Base-by-base conservation (phyloP, 2,113 vertebrate genomes). In the Hippocampus guttulatus region DNA sequence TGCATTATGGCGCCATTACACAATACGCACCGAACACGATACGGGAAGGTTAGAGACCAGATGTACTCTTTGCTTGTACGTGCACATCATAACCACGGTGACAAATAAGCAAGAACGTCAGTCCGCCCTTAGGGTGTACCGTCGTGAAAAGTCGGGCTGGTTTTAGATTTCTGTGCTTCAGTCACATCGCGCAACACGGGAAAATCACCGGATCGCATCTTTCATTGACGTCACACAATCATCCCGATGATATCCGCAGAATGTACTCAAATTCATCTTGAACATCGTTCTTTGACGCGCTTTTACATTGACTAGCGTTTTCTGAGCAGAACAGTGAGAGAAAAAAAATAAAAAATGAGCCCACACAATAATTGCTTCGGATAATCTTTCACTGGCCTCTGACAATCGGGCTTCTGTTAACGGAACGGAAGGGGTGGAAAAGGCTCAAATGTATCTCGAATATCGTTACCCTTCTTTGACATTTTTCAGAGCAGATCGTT, bases 161-260 rank as follows among this genome's bases (percentile, higher is more conserved):
- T 77, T 82, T 90, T 80, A 77, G 41, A 75, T 87, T 84, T 84
- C 81, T 77, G 54, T 64, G 69, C 70, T 81, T 81, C 81, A 87
- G 80, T 43, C 41, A 2, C 41, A 43, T 43, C 11, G 0, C 41
- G 10, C 54, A 57, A 6, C 33, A 38, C 5, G 33, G 5, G 5
- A 6, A 6, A 38, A 38, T 38, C 33, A 38, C 30, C 33, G 33
- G 33, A 38, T 6, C 5, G 6, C 33, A 38, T 38, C 5, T 38
- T 38, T 38, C 33, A 38, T 38, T 38, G 33, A 38, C 33, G 6
- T 38, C 33, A 6, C 33, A 38, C 33, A 38, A 38, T 38, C 33
- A 38, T 38, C 33, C 33, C 33, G 33, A 38, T 38, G 33, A 2
- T 6, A 38, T 38, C 33, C 6, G 33, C 33, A 38, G 33, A 38